Base-by-base conservation (phyloP, 2,888 invertebrate genomes). In the Anoncus sp. region DNA sequence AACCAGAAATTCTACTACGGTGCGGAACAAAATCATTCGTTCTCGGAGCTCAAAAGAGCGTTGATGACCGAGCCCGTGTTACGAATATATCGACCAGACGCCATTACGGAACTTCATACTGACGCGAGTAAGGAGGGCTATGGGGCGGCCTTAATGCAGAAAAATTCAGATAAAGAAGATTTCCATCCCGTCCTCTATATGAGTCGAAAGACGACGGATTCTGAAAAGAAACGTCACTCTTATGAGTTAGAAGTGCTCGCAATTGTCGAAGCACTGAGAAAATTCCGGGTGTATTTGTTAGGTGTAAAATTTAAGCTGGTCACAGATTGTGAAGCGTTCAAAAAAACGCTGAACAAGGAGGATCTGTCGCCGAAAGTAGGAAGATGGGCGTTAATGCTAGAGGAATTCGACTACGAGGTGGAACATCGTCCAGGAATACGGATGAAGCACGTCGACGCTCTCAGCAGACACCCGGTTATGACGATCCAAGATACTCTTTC, bases 81-180 rank as follows among this genome's bases (percentile, higher is more conserved):
- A 14, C 78, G 79, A 16, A 38, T 57, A 7, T 40, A 57, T 20
- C 12, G 20, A 18, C 38, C 35, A 10, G 38, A 38, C 12, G 38
- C 38, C 0, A 12, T 38, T 4, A 40, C 20, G 35, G 38, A 57
- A 14, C 22, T 35, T 20, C 57, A 57, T 16, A 57, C 57, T 12
- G 38, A 38, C 20, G 38, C 38, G 2, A 16, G 35, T 24, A 20
- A 57, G 20, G 38, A 22, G 14, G 57, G 35, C 9, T 77, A 60
- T 20, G 77, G 82, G 9, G 79, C 77, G 2, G 78, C 77, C 9
- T 20, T 83, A 12, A 18, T 84, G 27, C 79, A 82, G 31, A 65
- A 71, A 7, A 69, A 79, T 55, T 24, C 20, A 2, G 49, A 18
- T 1, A 38, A 40, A 3, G 9, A 38, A 7, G 20, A 20, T 18